Evolutionary conservation across 2,888 invertebrate species (phyloP), one percentile per base, ranked within the genome.

Genomic region (Nudaria mundana): DNA sequence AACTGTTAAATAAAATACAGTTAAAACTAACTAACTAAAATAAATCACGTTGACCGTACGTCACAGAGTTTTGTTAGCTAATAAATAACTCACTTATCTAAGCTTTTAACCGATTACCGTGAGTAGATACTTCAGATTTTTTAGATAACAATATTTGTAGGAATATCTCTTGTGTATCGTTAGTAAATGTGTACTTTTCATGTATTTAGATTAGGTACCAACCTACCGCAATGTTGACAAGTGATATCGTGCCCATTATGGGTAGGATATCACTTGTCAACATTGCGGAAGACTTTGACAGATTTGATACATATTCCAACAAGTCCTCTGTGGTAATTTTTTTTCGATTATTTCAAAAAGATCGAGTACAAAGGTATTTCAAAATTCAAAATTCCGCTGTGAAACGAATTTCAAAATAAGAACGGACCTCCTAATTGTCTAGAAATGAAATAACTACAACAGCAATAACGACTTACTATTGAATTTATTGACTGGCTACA

Each of bases 81-180:
- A 52, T 42, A 48, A 56, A 48, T 37, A 50, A 30, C 37, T 32
- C 14, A 14, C 32, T 45, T 59, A 59, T 61, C 58, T 51, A 47
- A 40, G 44, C 58, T 51, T 57, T 54, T 48, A 59, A 59, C 58
- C 44, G 62, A 61, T 61, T 57, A 47, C 44, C 11, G 22, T 43
- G 37, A 18, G 39, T 43, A 42, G 14, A 32, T 37, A 40, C 53
- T 60, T 41, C 26, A 52, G 62, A 57, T 61, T 44, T 48, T 53
- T 57, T 37, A 40, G 58, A 61, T 57, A 52, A 45, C 20, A 20
- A 7, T 34, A 43, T 43, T 50, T 52, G 37, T 49, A 16, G 16
- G 8, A 20, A 11, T 48, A 50, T 48, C 24, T 6, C 6, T 5
- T 28, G 35, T 31, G 37, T 59, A 43, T 15, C 39, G 33, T 24